These are phyloP conservation scores for Phortica magna DNA, from an alignment of 2,888 invertebrate genomes.

Conservation along the genomic window DNA sequence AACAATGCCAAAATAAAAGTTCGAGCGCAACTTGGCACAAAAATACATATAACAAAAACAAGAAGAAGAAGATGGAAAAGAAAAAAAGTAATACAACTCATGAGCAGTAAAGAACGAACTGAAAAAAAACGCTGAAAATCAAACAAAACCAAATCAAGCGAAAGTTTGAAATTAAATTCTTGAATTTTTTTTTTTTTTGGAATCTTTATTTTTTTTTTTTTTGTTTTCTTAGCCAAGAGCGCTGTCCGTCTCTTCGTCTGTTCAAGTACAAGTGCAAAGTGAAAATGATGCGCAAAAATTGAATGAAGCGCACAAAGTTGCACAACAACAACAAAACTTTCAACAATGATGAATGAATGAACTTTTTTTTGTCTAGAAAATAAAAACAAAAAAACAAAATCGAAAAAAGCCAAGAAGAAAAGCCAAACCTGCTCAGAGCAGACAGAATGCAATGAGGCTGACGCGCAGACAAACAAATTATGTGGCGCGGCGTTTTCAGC, in stretches of 20 bases:
- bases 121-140: constrained; percentile 31
- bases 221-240: neutral
- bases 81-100: neutral
- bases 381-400: constrained; percentile 40
- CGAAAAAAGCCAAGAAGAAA: neutral
- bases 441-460: neutral
- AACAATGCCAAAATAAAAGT: constrained; percentile 37
- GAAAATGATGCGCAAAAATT: constrained; percentile 24
- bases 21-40: constrained; percentile 17
- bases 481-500: neutral
- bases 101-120: neutral
- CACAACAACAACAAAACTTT: constrained; percentile 20
- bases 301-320: constrained; percentile 36
- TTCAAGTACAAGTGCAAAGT: constrained; percentile 7
- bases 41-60: neutral
- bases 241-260: neutral
- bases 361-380: constrained; percentile 36
- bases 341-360: constrained; percentile 28
- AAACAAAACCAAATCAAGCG: constrained; percentile 30
- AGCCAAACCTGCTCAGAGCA: constrained; percentile 5
- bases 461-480: constrained; percentile 7
- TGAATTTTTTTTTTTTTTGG: constrained; percentile 22
- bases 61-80: neutral
- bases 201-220: neutral
- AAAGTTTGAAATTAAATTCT: constrained; percentile 51